Conservation (phyloP, 2,888 invertebrate genomes). For the Pristionchus mayeri region DNA sequence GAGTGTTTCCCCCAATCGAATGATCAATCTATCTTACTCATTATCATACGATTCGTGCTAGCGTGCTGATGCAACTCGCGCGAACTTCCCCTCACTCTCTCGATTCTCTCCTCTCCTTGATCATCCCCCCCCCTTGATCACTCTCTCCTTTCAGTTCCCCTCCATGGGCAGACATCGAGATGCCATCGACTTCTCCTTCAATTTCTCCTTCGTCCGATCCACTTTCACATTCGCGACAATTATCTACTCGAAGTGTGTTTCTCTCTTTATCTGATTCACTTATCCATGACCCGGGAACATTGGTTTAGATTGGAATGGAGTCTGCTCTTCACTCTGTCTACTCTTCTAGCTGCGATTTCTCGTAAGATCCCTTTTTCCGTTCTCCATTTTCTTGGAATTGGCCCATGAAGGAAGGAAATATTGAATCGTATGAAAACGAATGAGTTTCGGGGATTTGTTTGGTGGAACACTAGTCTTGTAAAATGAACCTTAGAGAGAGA, state of each 20-base stretch:
- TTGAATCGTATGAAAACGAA: neutral
- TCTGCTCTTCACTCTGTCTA: constrained; percentile 54
- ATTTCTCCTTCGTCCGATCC: constrained; percentile 30
- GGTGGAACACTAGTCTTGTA: neutral
- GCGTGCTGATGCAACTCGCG: constrained; percentile 3
- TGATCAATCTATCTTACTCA: constrained; percentile 4
- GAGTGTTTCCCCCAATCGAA: neutral
- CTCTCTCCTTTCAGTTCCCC: neutral
- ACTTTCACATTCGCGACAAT: constrained; percentile 15
- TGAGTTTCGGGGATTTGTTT: neutral
- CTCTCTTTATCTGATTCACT: neutral
- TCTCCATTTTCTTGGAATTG: neutral
- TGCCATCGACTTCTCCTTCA: constrained; percentile 33
- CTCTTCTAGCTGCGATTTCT: constrained; percentile 58
- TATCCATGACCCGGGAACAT: neutral
- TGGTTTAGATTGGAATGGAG: constrained; percentile 51
- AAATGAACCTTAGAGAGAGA: no score
- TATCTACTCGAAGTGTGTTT: neutral
- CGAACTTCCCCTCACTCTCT: neutral
- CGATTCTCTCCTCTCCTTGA: neutral
- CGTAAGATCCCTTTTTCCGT: constrained; percentile 52
- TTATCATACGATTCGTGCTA: constrained; percentile 25
- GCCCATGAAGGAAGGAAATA: constrained; percentile 32
- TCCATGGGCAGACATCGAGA: neutral
- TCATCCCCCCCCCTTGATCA: neutral